phyloP scores from a whole-genome alignment of 2,113 vertebrate species.

The Antennarius striatus region DNA sequence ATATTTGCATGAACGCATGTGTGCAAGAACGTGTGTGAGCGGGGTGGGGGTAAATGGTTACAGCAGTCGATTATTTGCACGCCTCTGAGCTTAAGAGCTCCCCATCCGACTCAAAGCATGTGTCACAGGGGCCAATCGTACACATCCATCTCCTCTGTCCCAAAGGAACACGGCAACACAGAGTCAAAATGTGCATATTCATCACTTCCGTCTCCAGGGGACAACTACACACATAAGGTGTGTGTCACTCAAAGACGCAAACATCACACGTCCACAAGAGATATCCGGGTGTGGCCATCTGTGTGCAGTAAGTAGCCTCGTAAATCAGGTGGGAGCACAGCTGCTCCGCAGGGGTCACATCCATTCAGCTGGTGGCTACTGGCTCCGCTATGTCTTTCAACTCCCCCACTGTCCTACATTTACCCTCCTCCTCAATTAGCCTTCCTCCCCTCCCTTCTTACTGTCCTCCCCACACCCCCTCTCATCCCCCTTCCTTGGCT shows the following conservation, averaged over 20 bases:
- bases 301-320: slow-evolving; percentile 30
- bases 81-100: slow-evolving; percentile 10
- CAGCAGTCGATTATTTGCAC: slow-evolving; percentile 32
- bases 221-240: slow-evolving; percentile 8
- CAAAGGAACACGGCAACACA: neutral
- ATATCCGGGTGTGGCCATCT: slow-evolving; percentile 28
- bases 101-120: slow-evolving; percentile 13
- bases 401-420: slow-evolving; percentile 38
- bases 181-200: slow-evolving; percentile 19
- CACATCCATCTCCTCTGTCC: slow-evolving; percentile 50
- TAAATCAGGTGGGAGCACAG: slow-evolving; percentile 66
- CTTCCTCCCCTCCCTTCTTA: slow-evolving; percentile 10
- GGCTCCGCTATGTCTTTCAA: slow-evolving; percentile 16
- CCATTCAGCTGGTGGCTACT: slow-evolving; percentile 59
- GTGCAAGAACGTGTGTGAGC: neutral
- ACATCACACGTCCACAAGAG: slow-evolving; percentile 20
- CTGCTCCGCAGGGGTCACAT: slow-evolving; percentile 56
- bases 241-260: slow-evolving; percentile 12
- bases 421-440: slow-evolving; percentile 57
- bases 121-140: neutral
- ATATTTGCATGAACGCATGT: neutral
- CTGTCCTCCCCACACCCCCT: slow-evolving; percentile 13
- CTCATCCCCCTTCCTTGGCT: slow-evolving; percentile 21
- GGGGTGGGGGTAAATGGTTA: slow-evolving; percentile 22
- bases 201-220: slow-evolving; percentile 10